phyloP scores from a whole-genome alignment of 2,888 invertebrate species.

The Diloba caeruleocephala region DNA sequence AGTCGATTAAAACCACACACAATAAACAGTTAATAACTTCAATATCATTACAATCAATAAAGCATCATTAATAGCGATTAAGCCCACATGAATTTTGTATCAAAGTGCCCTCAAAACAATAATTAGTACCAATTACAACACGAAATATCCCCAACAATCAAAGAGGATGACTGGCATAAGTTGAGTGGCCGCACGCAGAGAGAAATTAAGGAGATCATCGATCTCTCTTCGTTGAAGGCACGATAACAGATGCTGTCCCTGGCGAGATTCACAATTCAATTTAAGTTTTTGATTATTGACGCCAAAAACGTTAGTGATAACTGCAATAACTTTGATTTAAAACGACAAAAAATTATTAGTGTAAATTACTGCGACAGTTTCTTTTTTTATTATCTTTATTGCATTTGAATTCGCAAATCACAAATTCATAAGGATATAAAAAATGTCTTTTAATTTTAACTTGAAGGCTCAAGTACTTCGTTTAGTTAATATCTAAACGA shows the following conservation, averaged over 20 bases:
- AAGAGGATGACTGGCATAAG: slow-evolving; percentile 85
- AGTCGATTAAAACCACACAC: slow-evolving; percentile 18
- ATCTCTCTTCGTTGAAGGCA: slow-evolving; percentile 61
- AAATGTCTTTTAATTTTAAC: slow-evolving; percentile 38
- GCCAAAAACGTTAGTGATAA: slow-evolving; percentile 61
- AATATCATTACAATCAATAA: slow-evolving; percentile 26
- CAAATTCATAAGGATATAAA: slow-evolving; percentile 43
- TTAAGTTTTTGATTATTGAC: slow-evolving; percentile 67
- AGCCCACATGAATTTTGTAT: slow-evolving; percentile 59
- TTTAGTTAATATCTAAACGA: slow-evolving; percentile 37
- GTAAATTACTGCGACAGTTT: slow-evolving; percentile 17
- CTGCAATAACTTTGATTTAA: slow-evolving; percentile 57
- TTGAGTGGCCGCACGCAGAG: slow-evolving; percentile 84
- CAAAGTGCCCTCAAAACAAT: slow-evolving; percentile 80
- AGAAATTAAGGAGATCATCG: slow-evolving; percentile 71
- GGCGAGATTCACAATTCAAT: slow-evolving; percentile 51
- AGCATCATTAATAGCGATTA: slow-evolving; percentile 34
- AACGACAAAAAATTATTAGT: slow-evolving; percentile 42
- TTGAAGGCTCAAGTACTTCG: slow-evolving; percentile 39
- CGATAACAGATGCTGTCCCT: slow-evolving; percentile 60
- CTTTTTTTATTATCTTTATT: slow-evolving; percentile 22
- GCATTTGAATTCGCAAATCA: slow-evolving; percentile 39
- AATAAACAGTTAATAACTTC: slow-evolving; percentile 3
- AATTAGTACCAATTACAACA: slow-evolving; percentile 86
- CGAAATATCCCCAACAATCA: slow-evolving; percentile 84